Conservation (phyloP, 2,113 vertebrate genomes). For the Mus spicilegus region DNA sequence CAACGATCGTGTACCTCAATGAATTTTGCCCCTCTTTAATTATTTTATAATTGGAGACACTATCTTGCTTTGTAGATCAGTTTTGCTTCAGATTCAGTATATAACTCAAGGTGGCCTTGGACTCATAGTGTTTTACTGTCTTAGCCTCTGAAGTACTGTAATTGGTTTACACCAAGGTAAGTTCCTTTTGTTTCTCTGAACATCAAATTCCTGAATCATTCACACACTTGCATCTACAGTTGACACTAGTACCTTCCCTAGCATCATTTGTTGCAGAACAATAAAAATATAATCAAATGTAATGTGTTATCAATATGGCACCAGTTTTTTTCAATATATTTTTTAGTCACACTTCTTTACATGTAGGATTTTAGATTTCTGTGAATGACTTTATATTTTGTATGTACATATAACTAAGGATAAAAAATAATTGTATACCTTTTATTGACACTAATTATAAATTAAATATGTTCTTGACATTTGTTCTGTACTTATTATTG, state of each 20-base stretch:
- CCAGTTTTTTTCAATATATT: not conserved
- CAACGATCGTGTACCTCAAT: not conserved
- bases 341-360: not conserved
- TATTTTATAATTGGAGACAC: not conserved
- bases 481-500: constrained; percentile 24
- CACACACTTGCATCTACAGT: not conserved
- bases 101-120: not conserved
- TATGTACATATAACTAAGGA: not conserved
- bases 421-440: not conserved
- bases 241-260: not conserved
- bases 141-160: too few species aligned
- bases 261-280: not conserved
- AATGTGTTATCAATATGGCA: not conserved
- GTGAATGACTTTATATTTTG: not conserved
- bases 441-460: constrained; percentile 19
- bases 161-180: not conserved
- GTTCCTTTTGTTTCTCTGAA: not conserved
- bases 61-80: not conserved
- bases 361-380: constrained; percentile 5
- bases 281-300: not conserved
- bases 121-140: not conserved
- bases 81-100: not conserved
- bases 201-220: not conserved
- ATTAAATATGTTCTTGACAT: constrained; percentile 40
- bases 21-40: not conserved